Conservation (phyloP, 2,797 vertebrate species). For the Natrix natrix region DNA sequence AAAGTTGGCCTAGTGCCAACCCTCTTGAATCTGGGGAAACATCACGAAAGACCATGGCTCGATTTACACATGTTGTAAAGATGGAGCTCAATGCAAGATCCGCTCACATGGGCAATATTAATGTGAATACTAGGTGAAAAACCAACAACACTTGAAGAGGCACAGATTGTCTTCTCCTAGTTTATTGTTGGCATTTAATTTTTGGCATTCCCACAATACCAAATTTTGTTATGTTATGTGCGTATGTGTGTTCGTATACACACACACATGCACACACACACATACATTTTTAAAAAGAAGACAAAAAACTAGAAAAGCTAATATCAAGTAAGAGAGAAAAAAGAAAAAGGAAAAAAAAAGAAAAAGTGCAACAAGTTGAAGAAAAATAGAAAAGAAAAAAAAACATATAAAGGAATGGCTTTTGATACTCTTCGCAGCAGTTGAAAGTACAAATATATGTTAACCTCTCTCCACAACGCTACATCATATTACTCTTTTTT, state of each 20-base stretch:
- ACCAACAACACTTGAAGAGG: neutral
- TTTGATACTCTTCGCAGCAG: too few species aligned
- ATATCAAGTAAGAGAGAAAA: too few species aligned
- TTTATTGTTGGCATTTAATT: neutral
- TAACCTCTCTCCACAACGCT: neutral
- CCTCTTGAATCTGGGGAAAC: neutral
- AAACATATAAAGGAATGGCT: too few species aligned
- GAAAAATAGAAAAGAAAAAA: too few species aligned
- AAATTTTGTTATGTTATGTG: too few species aligned
- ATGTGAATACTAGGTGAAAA: neutral
- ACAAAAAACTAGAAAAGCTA: too few species aligned
- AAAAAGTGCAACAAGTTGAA: too few species aligned
- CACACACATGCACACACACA: too few species aligned
- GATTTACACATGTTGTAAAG: neutral
- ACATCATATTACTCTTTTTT: neutral
- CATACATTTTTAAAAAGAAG: too few species aligned
- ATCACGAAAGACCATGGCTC: neutral
- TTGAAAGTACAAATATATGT: too few species aligned
- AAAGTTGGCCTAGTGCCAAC: neutral
- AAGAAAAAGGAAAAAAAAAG: too few species aligned
- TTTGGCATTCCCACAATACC: neutral
- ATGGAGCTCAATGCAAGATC: neutral
- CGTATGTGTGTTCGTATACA: too few species aligned
- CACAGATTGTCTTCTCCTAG: neutral
- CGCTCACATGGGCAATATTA: neutral